Conservation (phyloP, 2,888 invertebrate species). For the Sesamia inferens region DNA sequence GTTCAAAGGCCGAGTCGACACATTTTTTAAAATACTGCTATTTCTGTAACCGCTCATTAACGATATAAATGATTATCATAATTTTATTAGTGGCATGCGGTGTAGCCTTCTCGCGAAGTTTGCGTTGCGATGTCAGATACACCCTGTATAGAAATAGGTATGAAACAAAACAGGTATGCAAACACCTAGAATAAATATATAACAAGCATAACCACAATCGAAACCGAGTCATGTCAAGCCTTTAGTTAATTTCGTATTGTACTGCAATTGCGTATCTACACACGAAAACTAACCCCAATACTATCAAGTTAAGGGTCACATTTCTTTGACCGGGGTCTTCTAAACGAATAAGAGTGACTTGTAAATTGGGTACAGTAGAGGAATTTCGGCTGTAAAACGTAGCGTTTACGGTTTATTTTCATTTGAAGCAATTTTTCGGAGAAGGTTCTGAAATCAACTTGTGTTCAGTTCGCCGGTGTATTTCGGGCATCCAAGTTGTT, state of each 20-base stretch:
- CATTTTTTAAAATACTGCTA: too few relatives aligned
- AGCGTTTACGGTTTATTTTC: not conserved
- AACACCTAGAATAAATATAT: conserved; percentile 15
- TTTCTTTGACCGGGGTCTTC: conserved; percentile 16
- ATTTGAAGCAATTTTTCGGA: conserved; percentile 11
- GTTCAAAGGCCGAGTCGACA: too few relatives aligned
- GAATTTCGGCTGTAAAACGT: conserved; percentile 9
- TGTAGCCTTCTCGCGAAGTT: too few relatives aligned
- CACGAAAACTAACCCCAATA: not conserved
- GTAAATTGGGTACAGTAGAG: conserved; percentile 1
- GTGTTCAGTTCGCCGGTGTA: conserved; percentile 65
- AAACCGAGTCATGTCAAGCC: conserved; percentile 45
- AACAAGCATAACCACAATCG: conserved; percentile 33
- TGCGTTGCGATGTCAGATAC: too few relatives aligned
- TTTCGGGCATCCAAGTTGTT: conserved; percentile 66
- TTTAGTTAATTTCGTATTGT: conserved; percentile 39
- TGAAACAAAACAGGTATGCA: not conserved
- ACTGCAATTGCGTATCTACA: conserved; percentile 37
- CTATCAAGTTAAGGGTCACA: not conserved
- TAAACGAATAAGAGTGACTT: conserved; percentile 36
- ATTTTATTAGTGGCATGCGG: too few relatives aligned
- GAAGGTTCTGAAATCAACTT: conserved; percentile 40
- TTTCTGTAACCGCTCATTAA: too few relatives aligned
- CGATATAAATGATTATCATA: too few relatives aligned
- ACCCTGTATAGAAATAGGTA: too few relatives aligned